Evolutionary conservation across 1,140 invertebrate genomes (phyloP).

Genomic region (Drosophila pallidifrons): DNA sequence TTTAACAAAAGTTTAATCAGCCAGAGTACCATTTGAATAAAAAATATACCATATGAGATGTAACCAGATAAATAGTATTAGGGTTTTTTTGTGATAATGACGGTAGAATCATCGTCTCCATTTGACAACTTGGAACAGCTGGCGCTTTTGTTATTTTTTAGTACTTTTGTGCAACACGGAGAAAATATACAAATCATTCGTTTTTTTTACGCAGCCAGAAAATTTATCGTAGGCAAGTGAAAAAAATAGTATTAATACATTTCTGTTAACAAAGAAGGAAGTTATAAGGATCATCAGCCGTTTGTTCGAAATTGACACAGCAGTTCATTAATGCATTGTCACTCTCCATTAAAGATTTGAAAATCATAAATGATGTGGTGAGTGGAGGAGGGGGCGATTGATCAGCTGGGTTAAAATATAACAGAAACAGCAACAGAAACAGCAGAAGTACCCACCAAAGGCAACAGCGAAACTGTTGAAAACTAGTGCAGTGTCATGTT

Average conservation of each 20-base stretch:
- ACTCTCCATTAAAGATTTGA: background rate
- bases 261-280: slow-evolving; percentile 3
- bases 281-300: background rate
- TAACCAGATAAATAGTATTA: background rate
- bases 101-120: slow-evolving; percentile 2
- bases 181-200: slow-evolving; percentile 59
- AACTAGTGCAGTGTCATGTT: slow-evolving; percentile 86
- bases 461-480: slow-evolving; percentile 13
- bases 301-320: background rate
- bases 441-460: background rate
- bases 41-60: background rate
- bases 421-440: slow-evolving; percentile 14
- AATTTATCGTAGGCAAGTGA: slow-evolving; percentile 43
- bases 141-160: slow-evolving; percentile 42
- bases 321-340: background rate
- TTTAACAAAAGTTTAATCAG: no score
- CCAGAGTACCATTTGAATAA: no score
- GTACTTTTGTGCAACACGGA: slow-evolving; percentile 26
- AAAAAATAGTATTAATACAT: slow-evolving; percentile 21
- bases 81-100: background rate
- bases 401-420: slow-evolving; percentile 50
- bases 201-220: slow-evolving; percentile 51
- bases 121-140: slow-evolving; percentile 34
- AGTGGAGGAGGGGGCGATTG: slow-evolving; percentile 25
- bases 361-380: slow-evolving; percentile 44